Evolutionary conservation across 2,888 invertebrate genomes (phyloP).

Genomic region (Nudaria mundana): DNA sequence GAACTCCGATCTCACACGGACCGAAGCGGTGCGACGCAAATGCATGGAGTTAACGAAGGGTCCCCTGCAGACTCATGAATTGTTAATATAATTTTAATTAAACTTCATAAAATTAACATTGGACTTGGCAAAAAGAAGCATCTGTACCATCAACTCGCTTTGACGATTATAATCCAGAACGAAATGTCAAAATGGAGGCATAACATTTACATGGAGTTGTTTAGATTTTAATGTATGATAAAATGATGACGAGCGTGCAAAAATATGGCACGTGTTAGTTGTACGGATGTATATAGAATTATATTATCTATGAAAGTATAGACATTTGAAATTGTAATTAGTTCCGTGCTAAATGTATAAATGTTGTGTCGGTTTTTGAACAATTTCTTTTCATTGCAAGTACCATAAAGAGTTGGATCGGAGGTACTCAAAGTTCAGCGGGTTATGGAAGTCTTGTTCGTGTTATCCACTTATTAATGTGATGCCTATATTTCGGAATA

Average conservation of each 20-base stretch:
- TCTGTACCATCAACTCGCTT: conserved; percentile 26
- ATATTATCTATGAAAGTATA: not conserved
- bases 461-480: too few relatives aligned
- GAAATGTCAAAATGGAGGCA: conserved; percentile 15
- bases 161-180: conserved; percentile 28
- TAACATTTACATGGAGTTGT: conserved; percentile 18
- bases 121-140: conserved; percentile 24
- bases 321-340: not conserved
- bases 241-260: too few relatives aligned
- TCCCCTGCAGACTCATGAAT: conserved; percentile 57
- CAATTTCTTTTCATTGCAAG: too few relatives aligned
- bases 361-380: not conserved
- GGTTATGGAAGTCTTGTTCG: too few relatives aligned
- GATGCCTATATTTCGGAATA: too few relatives aligned
- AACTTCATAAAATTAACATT: conserved; percentile 50
- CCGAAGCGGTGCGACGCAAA: conserved; percentile 25
- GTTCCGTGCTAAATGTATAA: not conserved
- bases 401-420: too few relatives aligned
- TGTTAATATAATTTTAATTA: conserved; percentile 60
- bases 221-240: conserved; percentile 17
- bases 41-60: conserved; percentile 33
- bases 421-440: too few relatives aligned
- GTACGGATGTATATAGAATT: not conserved
- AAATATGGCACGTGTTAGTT: not conserved
- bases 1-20: conserved; percentile 22